These are phyloP conservation scores for Tolmerus cingulatus DNA, from an alignment of 2,888 invertebrate genomes.

Conservation along the genomic window DNA sequence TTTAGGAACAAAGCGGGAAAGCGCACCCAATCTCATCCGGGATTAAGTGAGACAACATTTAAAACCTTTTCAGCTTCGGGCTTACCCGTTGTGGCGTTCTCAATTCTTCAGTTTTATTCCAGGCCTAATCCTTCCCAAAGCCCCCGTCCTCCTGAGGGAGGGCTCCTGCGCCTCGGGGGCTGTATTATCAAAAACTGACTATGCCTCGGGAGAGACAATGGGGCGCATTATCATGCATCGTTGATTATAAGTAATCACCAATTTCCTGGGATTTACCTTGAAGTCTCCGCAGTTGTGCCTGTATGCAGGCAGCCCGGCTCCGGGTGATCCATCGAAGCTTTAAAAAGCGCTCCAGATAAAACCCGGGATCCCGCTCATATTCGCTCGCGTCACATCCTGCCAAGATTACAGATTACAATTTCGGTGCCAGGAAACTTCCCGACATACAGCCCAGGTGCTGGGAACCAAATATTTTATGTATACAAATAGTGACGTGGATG, in stretches of 20 bases:
- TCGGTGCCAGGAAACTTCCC: background rate
- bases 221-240: constrained; percentile 10
- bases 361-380: background rate
- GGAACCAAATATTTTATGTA: background rate
- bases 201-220: background rate
- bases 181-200: background rate
- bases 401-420: constrained; percentile 27
- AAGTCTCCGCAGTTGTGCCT: background rate
- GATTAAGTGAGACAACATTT: background rate
- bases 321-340: background rate
- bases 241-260: constrained; percentile 20
- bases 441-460: background rate
- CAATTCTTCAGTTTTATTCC: background rate
- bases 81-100: background rate
- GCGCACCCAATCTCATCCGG: background rate
- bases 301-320: background rate
- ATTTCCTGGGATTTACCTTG: constrained; percentile 5
- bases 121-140: background rate
- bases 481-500: constrained; percentile 12
- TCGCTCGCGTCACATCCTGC: constrained; percentile 24
- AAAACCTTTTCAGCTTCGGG: background rate
- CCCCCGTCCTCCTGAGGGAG: background rate
- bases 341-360: constrained; percentile 7
- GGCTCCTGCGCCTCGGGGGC: background rate
- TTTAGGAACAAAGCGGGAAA: background rate